These are phyloP conservation scores for Temnothorax ravouxi DNA, from an alignment of 2,888 invertebrate species.

Conservation along the genomic window DNA sequence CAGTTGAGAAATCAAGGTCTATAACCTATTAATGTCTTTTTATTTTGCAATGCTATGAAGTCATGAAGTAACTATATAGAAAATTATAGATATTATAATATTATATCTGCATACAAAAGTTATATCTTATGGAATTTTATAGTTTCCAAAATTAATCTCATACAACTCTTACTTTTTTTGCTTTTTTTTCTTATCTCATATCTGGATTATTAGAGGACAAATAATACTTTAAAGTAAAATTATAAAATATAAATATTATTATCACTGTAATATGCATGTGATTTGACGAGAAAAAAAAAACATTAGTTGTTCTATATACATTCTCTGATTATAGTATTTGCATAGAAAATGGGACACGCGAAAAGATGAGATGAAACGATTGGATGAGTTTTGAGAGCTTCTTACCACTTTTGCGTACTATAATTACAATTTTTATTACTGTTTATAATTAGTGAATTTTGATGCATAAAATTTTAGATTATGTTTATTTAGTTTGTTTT, in stretches of 20 bases:
- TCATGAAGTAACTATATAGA: slow-evolving; percentile 3
- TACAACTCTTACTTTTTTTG: neutral
- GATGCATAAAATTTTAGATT: too few species aligned
- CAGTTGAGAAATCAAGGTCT: neutral
- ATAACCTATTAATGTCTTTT: neutral
- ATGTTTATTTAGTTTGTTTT: too few species aligned
- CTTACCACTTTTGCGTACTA: too few species aligned
- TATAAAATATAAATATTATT: neutral
- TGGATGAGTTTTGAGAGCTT: slow-evolving; percentile 23
- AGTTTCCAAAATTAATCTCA: neutral
- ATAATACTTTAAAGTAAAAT: slow-evolving; percentile 2
- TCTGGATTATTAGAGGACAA: neutral
- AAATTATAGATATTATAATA: neutral
- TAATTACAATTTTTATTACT: too few species aligned
- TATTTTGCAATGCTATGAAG: slow-evolving; percentile 4
- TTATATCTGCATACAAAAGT: neutral
- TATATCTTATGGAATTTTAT: neutral
- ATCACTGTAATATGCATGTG: neutral
- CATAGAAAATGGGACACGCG: slow-evolving; percentile 24
- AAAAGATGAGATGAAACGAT: slow-evolving; percentile 30
- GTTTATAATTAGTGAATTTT: too few species aligned
- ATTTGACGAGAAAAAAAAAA: neutral
- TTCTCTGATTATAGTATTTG: slow-evolving; percentile 17
- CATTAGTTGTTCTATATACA: neutral
- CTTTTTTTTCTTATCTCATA: neutral